Evolutionary conservation across 30 jellyfish, hydroid and myxozoan species (phyloP).

Genomic region (Nemopilema nomurai): DNA sequence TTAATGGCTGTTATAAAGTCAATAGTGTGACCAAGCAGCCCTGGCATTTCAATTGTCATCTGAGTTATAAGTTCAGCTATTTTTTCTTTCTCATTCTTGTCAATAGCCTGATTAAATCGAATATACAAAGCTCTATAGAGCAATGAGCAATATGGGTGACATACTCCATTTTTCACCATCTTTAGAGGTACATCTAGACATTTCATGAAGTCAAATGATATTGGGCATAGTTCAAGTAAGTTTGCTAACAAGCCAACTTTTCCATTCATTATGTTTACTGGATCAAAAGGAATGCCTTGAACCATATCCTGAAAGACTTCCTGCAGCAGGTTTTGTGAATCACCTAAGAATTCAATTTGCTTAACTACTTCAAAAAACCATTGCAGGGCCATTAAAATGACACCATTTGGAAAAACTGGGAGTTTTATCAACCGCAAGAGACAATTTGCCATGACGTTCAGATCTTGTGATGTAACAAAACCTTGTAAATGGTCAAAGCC

Average conservation of each 20-base stretch:
- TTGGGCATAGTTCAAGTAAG: slow-evolving; percentile 7
- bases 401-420: slow-evolving; percentile 51
- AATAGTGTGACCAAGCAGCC: slow-evolving; percentile 35
- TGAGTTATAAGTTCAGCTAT: slow-evolving; percentile 20
- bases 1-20: slow-evolving; percentile 31
- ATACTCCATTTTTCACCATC: slow-evolving; percentile 26
- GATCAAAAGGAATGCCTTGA: slow-evolving; percentile 10
- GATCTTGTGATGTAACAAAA: slow-evolving; percentile 6
- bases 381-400: slow-evolving; percentile 35
- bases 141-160: slow-evolving; percentile 8
- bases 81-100: not conserved
- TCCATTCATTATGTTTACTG: slow-evolving; percentile 9
- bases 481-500: slow-evolving; percentile 26
- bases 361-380: slow-evolving; percentile 39
- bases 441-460: slow-evolving; percentile 22
- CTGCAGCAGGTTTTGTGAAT: not conserved
- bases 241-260: slow-evolving; percentile 31
- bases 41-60: slow-evolving; percentile 21
- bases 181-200: slow-evolving; percentile 26
- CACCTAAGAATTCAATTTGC: slow-evolving; percentile 13
- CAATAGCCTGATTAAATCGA: slow-evolving; percentile 1
- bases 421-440: slow-evolving; percentile 7
- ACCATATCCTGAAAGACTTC: not conserved
- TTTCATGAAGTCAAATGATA: slow-evolving; percentile 1
- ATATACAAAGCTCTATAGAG: slow-evolving; percentile 28